Conservation (phyloP, 1,140 invertebrate genomes). For the Bactericera cockerelli region DNA sequence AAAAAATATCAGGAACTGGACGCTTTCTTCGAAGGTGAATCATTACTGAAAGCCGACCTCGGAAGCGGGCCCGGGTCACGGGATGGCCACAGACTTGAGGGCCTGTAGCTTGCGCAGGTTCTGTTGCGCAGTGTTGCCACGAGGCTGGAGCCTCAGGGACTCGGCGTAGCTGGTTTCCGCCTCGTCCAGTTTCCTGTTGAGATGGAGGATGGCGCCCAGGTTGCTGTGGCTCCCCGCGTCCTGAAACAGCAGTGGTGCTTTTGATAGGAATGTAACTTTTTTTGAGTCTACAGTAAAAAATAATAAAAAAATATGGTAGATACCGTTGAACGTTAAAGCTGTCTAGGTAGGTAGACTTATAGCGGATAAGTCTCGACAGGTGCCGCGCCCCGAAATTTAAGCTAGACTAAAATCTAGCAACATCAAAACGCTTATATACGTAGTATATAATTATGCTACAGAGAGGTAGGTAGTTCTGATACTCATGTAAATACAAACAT, state of each 20-base stretch:
- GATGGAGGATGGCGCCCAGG: constrained; percentile 78
- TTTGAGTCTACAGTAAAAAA: neutral
- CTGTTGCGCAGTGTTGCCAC: constrained; percentile 67
- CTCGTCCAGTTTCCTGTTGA: constrained; percentile 76
- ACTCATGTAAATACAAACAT: too few relatives aligned
- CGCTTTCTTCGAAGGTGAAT: too few relatives aligned
- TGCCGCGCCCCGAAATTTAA: too few relatives aligned
- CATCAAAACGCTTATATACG: too few relatives aligned
- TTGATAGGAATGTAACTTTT: constrained; percentile 13
- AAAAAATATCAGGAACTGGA: too few relatives aligned
- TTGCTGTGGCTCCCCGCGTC: constrained; percentile 82
- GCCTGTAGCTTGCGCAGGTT: constrained; percentile 66
- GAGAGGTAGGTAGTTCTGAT: too few relatives aligned
- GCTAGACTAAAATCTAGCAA: too few relatives aligned
- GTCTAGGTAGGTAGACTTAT: neutral
- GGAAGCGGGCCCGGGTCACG: too few relatives aligned
- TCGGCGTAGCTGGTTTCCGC: constrained; percentile 68
- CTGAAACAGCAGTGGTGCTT: too few relatives aligned
- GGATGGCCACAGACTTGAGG: neutral
- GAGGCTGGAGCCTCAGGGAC: constrained; percentile 65
- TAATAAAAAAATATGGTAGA: neutral
- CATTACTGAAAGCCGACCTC: too few relatives aligned
- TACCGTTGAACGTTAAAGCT: neutral
- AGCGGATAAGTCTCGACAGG: neutral
- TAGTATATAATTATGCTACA: too few relatives aligned